These are phyloP conservation scores for Herminia tarsipennalis DNA, from an alignment of 2,888 invertebrate species.

Conservation along the genomic window DNA sequence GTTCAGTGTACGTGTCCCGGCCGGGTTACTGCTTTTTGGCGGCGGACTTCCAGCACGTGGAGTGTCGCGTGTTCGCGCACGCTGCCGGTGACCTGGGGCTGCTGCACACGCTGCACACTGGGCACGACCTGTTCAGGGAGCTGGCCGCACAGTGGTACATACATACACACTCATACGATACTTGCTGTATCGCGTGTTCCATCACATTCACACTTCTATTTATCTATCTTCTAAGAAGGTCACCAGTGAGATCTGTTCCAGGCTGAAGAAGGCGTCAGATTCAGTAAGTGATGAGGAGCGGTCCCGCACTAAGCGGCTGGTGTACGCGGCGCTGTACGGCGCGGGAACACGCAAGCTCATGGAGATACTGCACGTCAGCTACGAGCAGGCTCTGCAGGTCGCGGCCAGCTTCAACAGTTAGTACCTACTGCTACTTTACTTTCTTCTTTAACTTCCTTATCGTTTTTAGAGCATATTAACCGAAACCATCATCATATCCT, in stretches of 20 bases:
- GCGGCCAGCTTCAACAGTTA: slow-evolving; percentile 71
- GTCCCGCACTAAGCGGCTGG: slow-evolving; percentile 79
- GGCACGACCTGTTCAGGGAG: slow-evolving; percentile 67
- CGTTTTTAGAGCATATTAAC: no score
- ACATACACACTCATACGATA: no score
- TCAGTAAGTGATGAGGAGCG: slow-evolving; percentile 63
- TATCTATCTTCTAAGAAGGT: no score
- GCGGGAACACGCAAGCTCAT: slow-evolving; percentile 73
- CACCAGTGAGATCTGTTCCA: no score
- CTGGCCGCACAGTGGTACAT: slow-evolving; percentile 72
- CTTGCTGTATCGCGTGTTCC: no score
- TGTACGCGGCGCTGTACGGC: slow-evolving; percentile 82
- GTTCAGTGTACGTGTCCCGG: slow-evolving; percentile 66
- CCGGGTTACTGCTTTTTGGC: slow-evolving; percentile 61
- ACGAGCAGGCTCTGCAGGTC: slow-evolving; percentile 63
- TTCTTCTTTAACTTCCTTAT: not conserved
- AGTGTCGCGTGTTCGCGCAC: slow-evolving; percentile 80
- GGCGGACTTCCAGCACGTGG: slow-evolving; percentile 81
- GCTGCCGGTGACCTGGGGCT: slow-evolving; percentile 65
- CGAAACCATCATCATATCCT: no score
- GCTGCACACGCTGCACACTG: slow-evolving; percentile 50
- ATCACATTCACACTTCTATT: no score
- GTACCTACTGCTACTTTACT: not conserved
- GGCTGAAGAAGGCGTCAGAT: slow-evolving; percentile 60
- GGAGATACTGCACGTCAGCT: slow-evolving; percentile 65